phyloP scores from a whole-genome alignment of 2,888 invertebrate genomes.

The Lochmaea crataegi region DNA sequence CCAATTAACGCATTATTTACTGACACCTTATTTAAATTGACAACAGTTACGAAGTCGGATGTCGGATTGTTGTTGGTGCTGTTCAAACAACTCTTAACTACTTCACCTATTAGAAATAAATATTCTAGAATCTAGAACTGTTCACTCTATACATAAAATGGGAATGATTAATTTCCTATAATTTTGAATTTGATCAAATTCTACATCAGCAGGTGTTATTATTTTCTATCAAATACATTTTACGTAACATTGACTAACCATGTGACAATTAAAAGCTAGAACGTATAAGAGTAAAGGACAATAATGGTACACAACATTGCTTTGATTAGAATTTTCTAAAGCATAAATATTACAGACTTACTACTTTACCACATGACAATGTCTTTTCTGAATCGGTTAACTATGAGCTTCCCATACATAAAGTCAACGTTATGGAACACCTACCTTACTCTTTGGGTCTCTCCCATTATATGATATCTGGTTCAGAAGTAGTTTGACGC shows the following conservation, averaged over 20 bases:
- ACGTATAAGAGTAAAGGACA: neutral
- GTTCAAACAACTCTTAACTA: no score
- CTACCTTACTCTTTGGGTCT: neutral
- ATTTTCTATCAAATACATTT: neutral
- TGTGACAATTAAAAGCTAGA: neutral
- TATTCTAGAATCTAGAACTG: no score
- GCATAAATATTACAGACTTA: neutral
- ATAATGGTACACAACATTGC: constrained; percentile 1
- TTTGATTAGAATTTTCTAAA: neutral
- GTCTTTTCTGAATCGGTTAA: neutral
- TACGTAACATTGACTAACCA: neutral
- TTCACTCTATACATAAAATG: neutral
- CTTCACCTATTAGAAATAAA: no score
- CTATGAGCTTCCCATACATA: neutral
- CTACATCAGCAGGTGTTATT: neutral
- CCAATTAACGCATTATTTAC: no score
- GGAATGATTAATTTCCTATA: neutral
- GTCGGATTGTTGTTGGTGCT: no score
- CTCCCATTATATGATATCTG: neutral
- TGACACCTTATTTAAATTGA: no score
- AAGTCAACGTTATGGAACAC: constrained; percentile 6
- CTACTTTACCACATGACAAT: neutral
- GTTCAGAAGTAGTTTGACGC: constrained; percentile 1
- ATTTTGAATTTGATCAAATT: neutral
- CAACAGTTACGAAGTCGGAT: no score